Conservation (phyloP, 2,113 vertebrate genomes). For the Sceloporus undulatus region DNA sequence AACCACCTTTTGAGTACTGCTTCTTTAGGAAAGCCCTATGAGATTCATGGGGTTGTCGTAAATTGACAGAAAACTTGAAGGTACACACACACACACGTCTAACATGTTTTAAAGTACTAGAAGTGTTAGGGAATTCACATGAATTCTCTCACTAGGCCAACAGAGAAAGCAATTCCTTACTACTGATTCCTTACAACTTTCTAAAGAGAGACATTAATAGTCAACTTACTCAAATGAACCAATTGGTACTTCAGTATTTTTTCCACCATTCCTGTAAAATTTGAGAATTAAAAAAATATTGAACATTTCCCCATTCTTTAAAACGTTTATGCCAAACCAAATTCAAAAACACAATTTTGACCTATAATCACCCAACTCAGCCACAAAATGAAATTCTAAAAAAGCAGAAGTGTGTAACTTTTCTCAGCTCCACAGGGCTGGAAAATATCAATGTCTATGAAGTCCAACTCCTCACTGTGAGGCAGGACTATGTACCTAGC, state of each 20-base stretch:
- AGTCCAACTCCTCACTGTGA: background rate
- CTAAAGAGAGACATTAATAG: constrained; percentile 25
- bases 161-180: background rate
- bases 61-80: too few species aligned
- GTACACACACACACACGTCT: too few species aligned
- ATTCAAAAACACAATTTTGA: background rate
- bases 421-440: background rate
- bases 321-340: background rate
- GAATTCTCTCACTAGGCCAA: background rate
- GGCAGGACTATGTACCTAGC: background rate
- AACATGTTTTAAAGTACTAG: background rate
- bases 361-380: background rate
- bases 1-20: too few species aligned
- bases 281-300: constrained; percentile 46
- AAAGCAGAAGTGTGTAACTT: background rate
- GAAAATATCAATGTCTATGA: background rate
- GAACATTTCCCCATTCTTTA: background rate
- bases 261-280: constrained; percentile 77
- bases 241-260: constrained; percentile 80
- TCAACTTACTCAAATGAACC: constrained; percentile 82
- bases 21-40: too few species aligned
- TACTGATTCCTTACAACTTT: background rate
- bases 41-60: too few species aligned
- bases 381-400: background rate
- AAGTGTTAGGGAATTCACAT: background rate